These are phyloP conservation scores for Dendrophyllia cribrosa DNA, from an alignment of 64 coral and sea anemone genomes.

Conservation along the genomic window DNA sequence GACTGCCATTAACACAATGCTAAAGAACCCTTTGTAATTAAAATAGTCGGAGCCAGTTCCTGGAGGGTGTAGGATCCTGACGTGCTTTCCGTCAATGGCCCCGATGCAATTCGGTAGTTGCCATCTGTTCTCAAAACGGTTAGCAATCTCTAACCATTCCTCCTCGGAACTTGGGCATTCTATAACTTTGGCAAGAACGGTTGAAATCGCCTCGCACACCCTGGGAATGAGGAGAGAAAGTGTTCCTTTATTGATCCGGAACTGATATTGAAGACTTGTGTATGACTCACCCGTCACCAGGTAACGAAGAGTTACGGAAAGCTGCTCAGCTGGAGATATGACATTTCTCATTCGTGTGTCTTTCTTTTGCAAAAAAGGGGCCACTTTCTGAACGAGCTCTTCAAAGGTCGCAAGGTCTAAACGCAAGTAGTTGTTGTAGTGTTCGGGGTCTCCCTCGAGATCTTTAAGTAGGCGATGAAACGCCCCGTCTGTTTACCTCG, in stretches of 20 bases:
- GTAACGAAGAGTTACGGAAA: conserved; percentile 29
- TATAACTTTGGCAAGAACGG: not conserved
- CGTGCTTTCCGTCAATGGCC: too few relatives aligned
- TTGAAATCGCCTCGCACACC: conserved; percentile 39
- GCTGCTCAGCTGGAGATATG: conserved; percentile 16
- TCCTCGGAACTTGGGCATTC: conserved; percentile 10
- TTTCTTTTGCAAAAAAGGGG: not conserved
- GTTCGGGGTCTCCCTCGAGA: not conserved
- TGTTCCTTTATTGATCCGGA: conserved; percentile 15
- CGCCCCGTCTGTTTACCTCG: not conserved
- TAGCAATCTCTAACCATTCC: conserved; percentile 20
- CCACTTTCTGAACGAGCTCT: not conserved
- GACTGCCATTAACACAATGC: conserved; percentile 60
- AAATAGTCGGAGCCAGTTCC: conserved; percentile 54
- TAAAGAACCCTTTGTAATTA: conserved; percentile 72
- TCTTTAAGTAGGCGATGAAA: conserved; percentile 32
- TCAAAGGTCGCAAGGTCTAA: conserved; percentile 37
- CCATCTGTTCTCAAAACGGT: conserved; percentile 28
- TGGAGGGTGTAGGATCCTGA: too few relatives aligned
- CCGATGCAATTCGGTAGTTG: too few relatives aligned
- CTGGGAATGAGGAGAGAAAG: not conserved
- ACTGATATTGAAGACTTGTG: conserved; percentile 43
- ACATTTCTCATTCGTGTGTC: conserved; percentile 31
- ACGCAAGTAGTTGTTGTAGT: conserved; percentile 7
- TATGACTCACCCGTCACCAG: conserved; percentile 6